Conservation (phyloP, 2,888 invertebrate genomes). For the Drosophila recens region DNA sequence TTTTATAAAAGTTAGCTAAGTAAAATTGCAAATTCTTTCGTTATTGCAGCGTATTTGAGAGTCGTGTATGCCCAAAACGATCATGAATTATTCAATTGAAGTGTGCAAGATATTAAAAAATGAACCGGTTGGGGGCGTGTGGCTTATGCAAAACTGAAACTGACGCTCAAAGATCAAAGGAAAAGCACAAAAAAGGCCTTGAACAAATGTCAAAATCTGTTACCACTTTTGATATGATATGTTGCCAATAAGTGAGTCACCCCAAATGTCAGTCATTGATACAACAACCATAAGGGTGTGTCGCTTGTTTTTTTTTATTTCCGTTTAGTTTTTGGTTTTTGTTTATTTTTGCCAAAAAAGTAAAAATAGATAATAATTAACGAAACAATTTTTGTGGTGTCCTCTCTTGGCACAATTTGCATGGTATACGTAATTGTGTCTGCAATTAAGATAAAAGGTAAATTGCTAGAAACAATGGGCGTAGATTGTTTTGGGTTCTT, state of each 20-base stretch:
- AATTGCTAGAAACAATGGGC: constrained; percentile 27
- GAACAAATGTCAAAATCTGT: constrained; percentile 54
- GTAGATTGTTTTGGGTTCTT: constrained; percentile 6
- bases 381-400: constrained; percentile 20
- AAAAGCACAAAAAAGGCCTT: constrained; percentile 47
- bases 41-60: constrained; percentile 12
- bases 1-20: too few relatives aligned
- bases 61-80: neutral
- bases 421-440: constrained; percentile 42
- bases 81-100: constrained; percentile 11
- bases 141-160: constrained; percentile 33
- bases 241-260: constrained; percentile 43
- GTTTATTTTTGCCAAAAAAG: constrained; percentile 33
- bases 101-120: constrained; percentile 22
- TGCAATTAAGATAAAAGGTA: constrained; percentile 48
- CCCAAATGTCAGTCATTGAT: constrained; percentile 9
- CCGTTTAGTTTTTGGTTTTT: constrained; percentile 1
- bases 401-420: constrained; percentile 25
- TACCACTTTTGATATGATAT: constrained; percentile 21
- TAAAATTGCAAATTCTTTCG: neutral
- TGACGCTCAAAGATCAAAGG: constrained; percentile 42
- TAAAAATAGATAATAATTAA: constrained; percentile 4
- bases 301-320: constrained; percentile 3
- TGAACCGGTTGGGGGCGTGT: constrained; percentile 51
- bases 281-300: constrained; percentile 30